These are phyloP conservation scores for Cephus sareptanus DNA, from an alignment of 2,888 invertebrate genomes.

Conservation along the genomic window DNA sequence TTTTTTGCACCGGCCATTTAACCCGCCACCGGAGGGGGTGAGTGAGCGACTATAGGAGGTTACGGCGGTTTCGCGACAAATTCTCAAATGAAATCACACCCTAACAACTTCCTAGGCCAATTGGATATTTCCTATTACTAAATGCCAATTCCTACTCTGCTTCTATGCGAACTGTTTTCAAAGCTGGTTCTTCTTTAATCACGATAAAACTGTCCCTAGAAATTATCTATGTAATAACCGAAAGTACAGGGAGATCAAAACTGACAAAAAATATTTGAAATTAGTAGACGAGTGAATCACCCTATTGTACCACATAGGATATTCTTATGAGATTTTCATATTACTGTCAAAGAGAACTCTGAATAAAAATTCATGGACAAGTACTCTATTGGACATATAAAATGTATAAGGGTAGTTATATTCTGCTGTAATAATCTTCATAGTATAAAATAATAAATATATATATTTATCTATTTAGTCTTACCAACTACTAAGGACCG, in stretches of 20 bases:
- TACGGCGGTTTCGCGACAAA: constrained; percentile 43
- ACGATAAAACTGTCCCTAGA: background rate
- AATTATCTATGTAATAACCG: background rate
- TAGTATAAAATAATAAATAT: background rate
- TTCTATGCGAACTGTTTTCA: background rate
- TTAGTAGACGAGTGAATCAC: background rate
- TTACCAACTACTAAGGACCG: background rate
- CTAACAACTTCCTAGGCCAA: constrained; percentile 57
- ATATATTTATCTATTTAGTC: background rate
- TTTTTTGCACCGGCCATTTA: constrained; percentile 66
- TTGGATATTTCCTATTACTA: background rate
- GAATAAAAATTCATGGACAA: background rate
- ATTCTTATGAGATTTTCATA: background rate
- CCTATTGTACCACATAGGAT: background rate
- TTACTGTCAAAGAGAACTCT: background rate
- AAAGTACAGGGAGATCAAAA: background rate
- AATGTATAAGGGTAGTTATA: background rate
- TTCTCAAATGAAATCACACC: constrained; percentile 63
- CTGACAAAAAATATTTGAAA: background rate
- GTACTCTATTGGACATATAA: background rate
- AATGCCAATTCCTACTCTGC: background rate
- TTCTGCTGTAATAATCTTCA: background rate
- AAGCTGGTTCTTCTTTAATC: background rate
- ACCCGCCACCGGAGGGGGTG: constrained; percentile 41
- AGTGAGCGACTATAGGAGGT: constrained; percentile 18